Percentiles rank a stretch among this genome's conserved stretches.
Conservation (phyloP, 2,888 invertebrate species). For the Maniola hyperantus region DNA sequence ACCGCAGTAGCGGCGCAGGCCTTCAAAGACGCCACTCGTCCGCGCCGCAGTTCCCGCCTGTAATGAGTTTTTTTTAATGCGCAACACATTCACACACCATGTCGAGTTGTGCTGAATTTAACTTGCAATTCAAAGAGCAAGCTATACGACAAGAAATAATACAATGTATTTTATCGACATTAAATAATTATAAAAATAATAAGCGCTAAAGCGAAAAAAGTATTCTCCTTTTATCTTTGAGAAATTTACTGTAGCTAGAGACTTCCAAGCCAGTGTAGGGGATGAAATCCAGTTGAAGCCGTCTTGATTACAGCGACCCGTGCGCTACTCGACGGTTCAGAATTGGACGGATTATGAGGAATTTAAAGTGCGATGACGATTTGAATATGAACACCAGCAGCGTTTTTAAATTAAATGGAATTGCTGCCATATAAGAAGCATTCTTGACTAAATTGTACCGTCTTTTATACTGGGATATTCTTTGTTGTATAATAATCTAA, state of each 20-base stretch:
- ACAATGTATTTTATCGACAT: conserved; percentile 43
- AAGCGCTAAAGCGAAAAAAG: conserved; percentile 39
- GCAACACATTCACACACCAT: conserved; percentile 75
- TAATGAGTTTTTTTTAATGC: conserved; percentile 80
- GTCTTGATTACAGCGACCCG: conserved; percentile 77
- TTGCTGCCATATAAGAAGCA: conserved; percentile 47
- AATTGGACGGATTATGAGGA: conserved; percentile 82
- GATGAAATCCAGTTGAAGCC: conserved; percentile 77
- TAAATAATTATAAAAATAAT: conserved; percentile 38
- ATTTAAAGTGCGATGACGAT: conserved; percentile 80
- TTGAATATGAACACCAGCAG: conserved; percentile 77
- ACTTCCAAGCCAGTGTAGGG: conserved; percentile 62
- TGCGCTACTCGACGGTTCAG: conserved; percentile 69
- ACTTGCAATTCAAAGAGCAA: conserved; percentile 48
- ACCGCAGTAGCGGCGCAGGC: conserved; percentile 75
- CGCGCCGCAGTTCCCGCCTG: conserved; percentile 74
- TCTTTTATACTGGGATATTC: conserved; percentile 22
- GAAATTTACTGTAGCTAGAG: conserved; percentile 55
- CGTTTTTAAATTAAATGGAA: conserved; percentile 66
- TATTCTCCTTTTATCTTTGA: conserved; percentile 48
- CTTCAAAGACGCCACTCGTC: conserved; percentile 81
- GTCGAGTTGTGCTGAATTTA: conserved; percentile 62
- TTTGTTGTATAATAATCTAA: conserved; percentile 14
- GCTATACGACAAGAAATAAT: conserved; percentile 34
- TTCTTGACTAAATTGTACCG: conserved; percentile 41